These are phyloP conservation scores for Nyctereutes procyonoides DNA, from an alignment of 2,113 vertebrate genomes.

Conservation along the genomic window DNA sequence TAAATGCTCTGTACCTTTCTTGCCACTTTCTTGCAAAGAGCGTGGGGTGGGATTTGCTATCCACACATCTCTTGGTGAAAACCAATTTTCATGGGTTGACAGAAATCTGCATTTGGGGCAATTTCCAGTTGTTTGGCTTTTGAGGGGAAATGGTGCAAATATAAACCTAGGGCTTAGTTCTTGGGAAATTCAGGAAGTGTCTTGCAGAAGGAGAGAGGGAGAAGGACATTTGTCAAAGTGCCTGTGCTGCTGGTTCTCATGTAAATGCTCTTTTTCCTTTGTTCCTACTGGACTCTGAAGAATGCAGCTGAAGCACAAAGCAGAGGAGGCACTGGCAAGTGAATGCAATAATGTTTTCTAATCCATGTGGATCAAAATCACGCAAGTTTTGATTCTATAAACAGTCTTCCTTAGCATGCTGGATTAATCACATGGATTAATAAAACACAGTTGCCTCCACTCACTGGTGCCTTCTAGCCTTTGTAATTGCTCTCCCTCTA, in stretches of 20 bases:
- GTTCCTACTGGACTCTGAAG: conserved; percentile 83
- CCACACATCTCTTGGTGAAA: background rate
- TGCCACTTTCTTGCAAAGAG: conserved; percentile 24
- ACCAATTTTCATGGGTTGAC: conserved; percentile 78
- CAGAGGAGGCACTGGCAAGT: conserved; percentile 80
- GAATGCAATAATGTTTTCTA: conserved; percentile 87
- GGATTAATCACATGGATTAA: conserved; percentile 89
- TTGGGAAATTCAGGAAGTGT: conserved; percentile 81
- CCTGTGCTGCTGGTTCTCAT: conserved; percentile 58
- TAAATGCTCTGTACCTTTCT: background rate
- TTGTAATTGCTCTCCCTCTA: conserved; percentile 72
- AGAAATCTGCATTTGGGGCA: conserved; percentile 69
- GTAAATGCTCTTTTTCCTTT: conserved; percentile 83
- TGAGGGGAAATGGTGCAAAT: conserved; percentile 74
- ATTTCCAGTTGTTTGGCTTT: conserved; percentile 76
- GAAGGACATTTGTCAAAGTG: conserved; percentile 78
- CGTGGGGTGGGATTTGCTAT: conserved; percentile 63
- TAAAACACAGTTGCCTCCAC: conserved; percentile 84
- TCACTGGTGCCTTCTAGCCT: conserved; percentile 82
- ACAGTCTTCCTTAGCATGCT: conserved; percentile 88
- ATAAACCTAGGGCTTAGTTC: conserved; percentile 76
- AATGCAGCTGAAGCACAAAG: conserved; percentile 86
- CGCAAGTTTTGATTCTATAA: conserved; percentile 84
- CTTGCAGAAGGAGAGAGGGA: conserved; percentile 73
- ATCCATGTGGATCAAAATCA: conserved; percentile 87